phyloP scores from a whole-genome alignment of 2,113 vertebrate species.

The Amia ocellicauda region DNA sequence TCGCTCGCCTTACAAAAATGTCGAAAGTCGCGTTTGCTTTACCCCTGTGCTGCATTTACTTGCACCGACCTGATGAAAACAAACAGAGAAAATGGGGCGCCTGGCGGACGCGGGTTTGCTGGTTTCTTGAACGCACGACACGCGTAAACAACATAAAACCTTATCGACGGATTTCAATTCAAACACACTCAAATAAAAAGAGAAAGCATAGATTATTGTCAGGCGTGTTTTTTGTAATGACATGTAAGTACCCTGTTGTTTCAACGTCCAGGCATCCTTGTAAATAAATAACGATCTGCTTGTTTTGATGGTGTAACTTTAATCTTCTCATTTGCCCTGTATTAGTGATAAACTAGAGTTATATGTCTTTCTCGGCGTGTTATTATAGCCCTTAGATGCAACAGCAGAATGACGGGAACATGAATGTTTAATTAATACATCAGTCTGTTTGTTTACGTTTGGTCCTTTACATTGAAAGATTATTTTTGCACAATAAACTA shows the following conservation, averaged over 20 bases:
- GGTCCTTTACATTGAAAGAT: too few relatives aligned
- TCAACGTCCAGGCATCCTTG: background rate
- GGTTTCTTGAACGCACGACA: constrained; percentile 5
- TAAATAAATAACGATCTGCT: constrained; percentile 9
- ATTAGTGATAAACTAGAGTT: too few relatives aligned
- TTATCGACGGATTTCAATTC: background rate
- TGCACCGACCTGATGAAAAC: constrained; percentile 17
- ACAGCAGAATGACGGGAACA: too few relatives aligned
- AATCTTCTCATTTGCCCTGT: too few relatives aligned
- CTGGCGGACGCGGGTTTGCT: constrained; percentile 6
- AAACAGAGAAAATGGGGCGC: constrained; percentile 27
- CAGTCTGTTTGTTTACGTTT: too few relatives aligned
- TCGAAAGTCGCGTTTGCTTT: constrained; percentile 23
- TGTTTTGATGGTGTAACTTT: too few relatives aligned
- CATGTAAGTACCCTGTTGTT: constrained; percentile 33
- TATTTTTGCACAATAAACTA: too few relatives aligned
- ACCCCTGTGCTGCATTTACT: constrained; percentile 4
- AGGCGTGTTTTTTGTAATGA: constrained; percentile 23
- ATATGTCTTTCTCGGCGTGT: too few relatives aligned
- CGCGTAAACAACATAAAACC: background rate
- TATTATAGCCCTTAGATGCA: too few relatives aligned
- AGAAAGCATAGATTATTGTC: too few relatives aligned
- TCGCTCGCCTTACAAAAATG: background rate
- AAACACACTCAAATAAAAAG: background rate
- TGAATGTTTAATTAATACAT: too few relatives aligned